Evolutionary conservation across 2,888 invertebrate species (phyloP).

Genomic region (Ligdia adustata): DNA sequence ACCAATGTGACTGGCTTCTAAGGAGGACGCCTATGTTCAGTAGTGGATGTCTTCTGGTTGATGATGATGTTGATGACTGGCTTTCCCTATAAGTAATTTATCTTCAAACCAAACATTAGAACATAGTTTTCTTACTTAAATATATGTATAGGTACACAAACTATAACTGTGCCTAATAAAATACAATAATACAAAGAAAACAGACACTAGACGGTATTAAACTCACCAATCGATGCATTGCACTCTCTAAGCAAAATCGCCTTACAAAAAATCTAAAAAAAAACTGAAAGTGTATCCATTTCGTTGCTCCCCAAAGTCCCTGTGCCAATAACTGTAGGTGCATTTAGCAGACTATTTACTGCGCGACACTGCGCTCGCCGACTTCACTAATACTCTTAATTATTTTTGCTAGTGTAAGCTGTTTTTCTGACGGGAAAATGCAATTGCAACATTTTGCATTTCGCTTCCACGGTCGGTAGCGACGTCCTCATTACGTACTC

Average conservation of each 20-base stretch:
- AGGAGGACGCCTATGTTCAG: no score
- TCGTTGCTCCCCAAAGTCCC: conserved; percentile 66
- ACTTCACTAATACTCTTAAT: conserved; percentile 82
- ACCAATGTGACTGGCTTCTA: no score
- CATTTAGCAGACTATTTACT: conserved; percentile 81
- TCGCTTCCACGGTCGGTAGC: conserved; percentile 49
- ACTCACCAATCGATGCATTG: conserved; percentile 40
- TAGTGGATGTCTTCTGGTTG: no score
- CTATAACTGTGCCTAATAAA: no score
- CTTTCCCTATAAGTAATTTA: no score
- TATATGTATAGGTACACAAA: no score
- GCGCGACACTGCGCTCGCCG: conserved; percentile 74
- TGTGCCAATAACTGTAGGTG: conserved; percentile 80
- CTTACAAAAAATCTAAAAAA: conserved; percentile 65
- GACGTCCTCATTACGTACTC: conserved; percentile 75
- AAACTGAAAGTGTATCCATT: conserved; percentile 78
- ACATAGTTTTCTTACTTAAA: no score
- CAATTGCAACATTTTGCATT: conserved; percentile 81
- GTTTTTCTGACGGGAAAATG: conserved; percentile 80
- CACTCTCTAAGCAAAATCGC: conserved; percentile 48
- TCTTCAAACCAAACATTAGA: no score
- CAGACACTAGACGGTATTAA: neutral
- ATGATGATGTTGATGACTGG: no score
- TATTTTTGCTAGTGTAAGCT: conserved; percentile 82
- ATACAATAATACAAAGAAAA: no score